Conservation (phyloP, 1,140 invertebrate species). For the Sminthurides bifidus region DNA sequence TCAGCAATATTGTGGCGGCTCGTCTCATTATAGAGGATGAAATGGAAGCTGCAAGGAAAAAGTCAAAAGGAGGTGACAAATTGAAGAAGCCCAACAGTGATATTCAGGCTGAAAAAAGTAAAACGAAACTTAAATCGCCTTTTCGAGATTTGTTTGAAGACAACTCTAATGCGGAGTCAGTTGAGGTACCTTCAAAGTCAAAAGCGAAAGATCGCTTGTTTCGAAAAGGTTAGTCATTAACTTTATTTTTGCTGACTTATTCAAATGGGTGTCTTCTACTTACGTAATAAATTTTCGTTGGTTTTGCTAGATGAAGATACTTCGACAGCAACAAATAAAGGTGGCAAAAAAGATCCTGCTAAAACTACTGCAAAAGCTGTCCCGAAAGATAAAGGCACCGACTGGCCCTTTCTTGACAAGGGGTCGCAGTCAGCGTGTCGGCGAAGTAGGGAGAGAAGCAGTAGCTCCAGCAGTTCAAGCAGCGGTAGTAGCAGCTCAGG, state of each 20-base stretch:
- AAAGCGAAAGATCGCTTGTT: neutral
- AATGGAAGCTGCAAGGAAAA: conserved; percentile 29
- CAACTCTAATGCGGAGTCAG: neutral
- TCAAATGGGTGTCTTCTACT: too few species aligned
- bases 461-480: conserved; percentile 20
- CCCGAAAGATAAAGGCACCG: conserved; percentile 40
- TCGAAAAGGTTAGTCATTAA: too few species aligned
- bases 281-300: too few species aligned
- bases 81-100: neutral
- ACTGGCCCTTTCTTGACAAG: conserved; percentile 51
- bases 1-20: conserved; percentile 45
- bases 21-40: conserved; percentile 33
- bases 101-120: neutral
- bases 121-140: neutral
- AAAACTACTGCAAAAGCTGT: conserved; percentile 27
- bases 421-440: conserved; percentile 35
- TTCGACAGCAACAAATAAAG: neutral
- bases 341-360: conserved; percentile 16
- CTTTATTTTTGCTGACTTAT: too few species aligned
- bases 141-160: conserved; percentile 12
- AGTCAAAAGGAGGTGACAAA: conserved; percentile 21
- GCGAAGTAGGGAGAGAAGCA: conserved; percentile 26
- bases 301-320: neutral
- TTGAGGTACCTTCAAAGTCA: neutral
- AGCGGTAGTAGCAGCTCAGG: conserved; percentile 21